Base-by-base conservation (phyloP, 2,797 vertebrate genomes). In the Oryzias dopingdopingensis region DNA sequence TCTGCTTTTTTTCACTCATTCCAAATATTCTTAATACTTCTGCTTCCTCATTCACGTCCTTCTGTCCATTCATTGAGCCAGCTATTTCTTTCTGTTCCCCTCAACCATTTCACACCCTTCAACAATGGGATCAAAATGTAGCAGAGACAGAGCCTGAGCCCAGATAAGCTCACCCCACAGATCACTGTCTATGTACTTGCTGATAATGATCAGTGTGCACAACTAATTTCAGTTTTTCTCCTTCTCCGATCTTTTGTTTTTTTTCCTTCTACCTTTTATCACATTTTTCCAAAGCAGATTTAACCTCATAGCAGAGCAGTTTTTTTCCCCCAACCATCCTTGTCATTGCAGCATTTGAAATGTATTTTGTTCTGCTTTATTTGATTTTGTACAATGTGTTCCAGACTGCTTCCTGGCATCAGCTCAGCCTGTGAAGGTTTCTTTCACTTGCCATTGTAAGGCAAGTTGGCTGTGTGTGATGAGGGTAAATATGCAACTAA, bases 121-220 rank as follows among this genome's bases (percentile, higher is more conserved):
- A 88, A 85, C 84, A 65, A 70, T 71, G 55, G 66, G 82, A 88
- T 87, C 81, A 84, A 74, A 85, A 79, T 72, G 83, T 74, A 76
- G 74, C 51, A 67, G 76, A 87, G 81, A 81, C 79, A 67, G 83
- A 83, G 81, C 67, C 46, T 71, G 75, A 85, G 83, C 77, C 72
- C 63, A 87, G 87, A 89, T 88, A 90, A 90, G 78, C 86, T 79
- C 62, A 65, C 72, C 76, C 85, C 54, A 72, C 83, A 78, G 87
- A 84, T 86, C 81, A 87, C 79, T 70, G 88, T 88, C 84, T 80
- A 78, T 87, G 82, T 86, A 85, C 65, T 79, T 77, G 71, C 82
- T 84, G 89, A 90, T 88, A 87, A 65, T 78, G 84, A 90, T 90
- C 87, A 87, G 82, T 82, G 76, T 71, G 72, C 79, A 83, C 81